These are phyloP conservation scores for Rhimphoctona megacephalus DNA, from an alignment of 2,888 invertebrate genomes.

Conservation along the genomic window DNA sequence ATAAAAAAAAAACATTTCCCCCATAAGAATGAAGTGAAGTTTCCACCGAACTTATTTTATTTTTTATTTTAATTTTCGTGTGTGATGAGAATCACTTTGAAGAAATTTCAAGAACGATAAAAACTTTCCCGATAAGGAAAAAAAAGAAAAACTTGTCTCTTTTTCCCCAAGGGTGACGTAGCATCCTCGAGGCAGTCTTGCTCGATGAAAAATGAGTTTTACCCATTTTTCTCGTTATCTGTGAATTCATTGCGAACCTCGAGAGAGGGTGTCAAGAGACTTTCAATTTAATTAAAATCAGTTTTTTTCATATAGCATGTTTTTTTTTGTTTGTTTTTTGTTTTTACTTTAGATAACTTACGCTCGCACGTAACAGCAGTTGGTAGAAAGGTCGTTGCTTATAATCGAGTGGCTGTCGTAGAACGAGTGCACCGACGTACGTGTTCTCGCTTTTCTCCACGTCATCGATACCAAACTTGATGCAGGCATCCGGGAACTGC, in stretches of 20 bases:
- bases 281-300: slow-evolving; percentile 54
- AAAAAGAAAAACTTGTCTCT: background rate
- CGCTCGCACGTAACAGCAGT: slow-evolving; percentile 91
- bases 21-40: background rate
- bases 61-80: background rate
- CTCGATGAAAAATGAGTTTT: slow-evolving; percentile 25
- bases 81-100: slow-evolving; percentile 21
- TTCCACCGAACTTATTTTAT: background rate
- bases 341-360: slow-evolving; percentile 84
- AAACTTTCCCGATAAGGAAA: slow-evolving; percentile 34
- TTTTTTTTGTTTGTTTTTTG: slow-evolving; percentile 11
- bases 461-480: slow-evolving; percentile 89
- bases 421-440: slow-evolving; percentile 90
- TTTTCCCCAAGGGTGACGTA: slow-evolving; percentile 15
- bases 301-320: slow-evolving; percentile 17
- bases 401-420: slow-evolving; percentile 91
- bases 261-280: slow-evolving; percentile 11
- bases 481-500: slow-evolving; percentile 90
- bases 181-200: background rate
- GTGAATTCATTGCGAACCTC: slow-evolving; percentile 26
- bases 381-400: slow-evolving; percentile 92
- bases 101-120: slow-evolving; percentile 16
- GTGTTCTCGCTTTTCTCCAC: slow-evolving; percentile 88
- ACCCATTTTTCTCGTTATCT: slow-evolving; percentile 30
- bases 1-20: background rate